Evolutionary conservation across 2,797 vertebrate genomes (phyloP), one percentile per base, ranked within the genome.

Genomic region (Cyclura pinguis): DNA sequence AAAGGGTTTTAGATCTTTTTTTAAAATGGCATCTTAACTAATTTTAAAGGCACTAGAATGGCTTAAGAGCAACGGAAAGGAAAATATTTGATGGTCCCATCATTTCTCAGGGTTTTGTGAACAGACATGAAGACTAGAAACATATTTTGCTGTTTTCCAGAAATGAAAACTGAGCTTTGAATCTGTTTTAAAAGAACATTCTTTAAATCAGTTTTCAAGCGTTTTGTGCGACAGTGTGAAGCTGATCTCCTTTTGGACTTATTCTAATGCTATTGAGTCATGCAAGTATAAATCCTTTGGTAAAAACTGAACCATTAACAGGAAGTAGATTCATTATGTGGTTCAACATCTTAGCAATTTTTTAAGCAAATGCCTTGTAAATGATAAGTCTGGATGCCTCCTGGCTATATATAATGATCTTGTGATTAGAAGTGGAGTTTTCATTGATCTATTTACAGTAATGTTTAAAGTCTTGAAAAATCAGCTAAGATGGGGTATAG

Each of bases 381-480:
- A 69, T 80, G 35, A 24, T 69, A 64, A 82, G 2, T 72, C 27
- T 73, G 24, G 42, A 85, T 85, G 6, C 74, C 35, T 42, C 76
- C 35, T 76, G 29, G n/a, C 72, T 69, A 32, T 89, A n/a, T 59
- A 76, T n/a, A 89, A 84, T 59, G 50, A 72, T 24, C 6, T 42
- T 90, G 52, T n/a, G 24, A 69, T 20, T 72, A 80, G 35, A 57
- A 32, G 13, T 57, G 20, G 24, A 32, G 18, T 32, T 84, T 59
- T 32, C 38, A 67, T 72, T 80, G 27, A 72, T 64, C 59, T 80
- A 16, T 80, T 80, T n/a, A 42, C 27, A 57, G 57, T 80, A 78
- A n/a, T 86, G 69, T 85, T 72, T 47, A 38, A 86, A 73, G 24
- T 38, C 20, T n/a, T n/a, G 76, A 52, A 89, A 69, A 62, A 52